Evolutionary conservation across 2,888 invertebrate genomes (phyloP), one percentile per base, ranked within the genome.

Genomic region (Synanthedon myopaeformis): DNA sequence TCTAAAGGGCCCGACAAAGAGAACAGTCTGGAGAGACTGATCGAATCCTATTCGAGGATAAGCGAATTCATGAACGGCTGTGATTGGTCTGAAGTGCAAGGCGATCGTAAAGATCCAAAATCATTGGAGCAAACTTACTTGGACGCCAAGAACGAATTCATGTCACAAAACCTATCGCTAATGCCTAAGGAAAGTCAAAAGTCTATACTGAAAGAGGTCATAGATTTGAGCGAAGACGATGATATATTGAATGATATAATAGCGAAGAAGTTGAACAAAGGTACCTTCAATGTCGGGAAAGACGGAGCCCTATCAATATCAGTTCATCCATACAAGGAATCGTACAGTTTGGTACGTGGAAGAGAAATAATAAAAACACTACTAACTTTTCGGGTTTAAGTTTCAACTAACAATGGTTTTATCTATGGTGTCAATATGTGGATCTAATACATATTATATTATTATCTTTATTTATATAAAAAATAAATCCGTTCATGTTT

Each of bases 1-100:
- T 58, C 62, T 12, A 78, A 74, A 63, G 54, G 59, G 23, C 67
- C 74, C 0, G 76, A 76, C 4, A 81, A 79, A 61, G 82, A 80
- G 56, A 82, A 82, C 53, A 83, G 81, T 58, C 58, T 84, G 55
- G 82, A 86, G 41, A 82, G 77, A 59, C 67, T 88, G 1, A 79
- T 87, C 17, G 82, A 85, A 53, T 80, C 84, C 0, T 88, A 88
- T 63, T 88, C 88, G 4, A 73, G 88, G 56, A 87, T 88, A 58
- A 75, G 75, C 1, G 88, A 88, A 52, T 88, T 88, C 54, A 83
- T 88, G 57, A 84, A 87, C 63, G 88, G 88, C 53, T 86, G 86
- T 57, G 82, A 85, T 70, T 88, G 88, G 88, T 79, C 82, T 51
- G 80, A 81, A 62, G 54, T 74, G 6, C 69, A 74, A 42, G 67